These are phyloP conservation scores for Plebejus anna DNA, from an alignment of 2,888 invertebrate species.

Conservation along the genomic window DNA sequence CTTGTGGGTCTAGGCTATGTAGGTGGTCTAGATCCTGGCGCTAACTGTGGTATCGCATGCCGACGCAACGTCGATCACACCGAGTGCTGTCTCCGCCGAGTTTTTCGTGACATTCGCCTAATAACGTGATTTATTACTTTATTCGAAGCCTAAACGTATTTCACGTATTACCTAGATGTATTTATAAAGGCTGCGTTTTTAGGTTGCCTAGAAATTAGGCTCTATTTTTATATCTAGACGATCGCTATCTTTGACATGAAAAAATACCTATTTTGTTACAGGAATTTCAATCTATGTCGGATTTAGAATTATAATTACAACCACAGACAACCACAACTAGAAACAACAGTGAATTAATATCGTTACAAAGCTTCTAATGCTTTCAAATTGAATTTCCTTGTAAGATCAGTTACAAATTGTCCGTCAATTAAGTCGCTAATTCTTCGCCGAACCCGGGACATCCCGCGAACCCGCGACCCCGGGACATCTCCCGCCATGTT, in stretches of 20 bases:
- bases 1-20: too few species aligned
- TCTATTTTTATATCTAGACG: not conserved
- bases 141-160: not conserved
- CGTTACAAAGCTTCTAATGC: not conserved
- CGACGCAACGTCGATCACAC: not conserved
- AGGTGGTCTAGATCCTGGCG: too few species aligned
- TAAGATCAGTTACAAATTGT: slow-evolving; percentile 12
- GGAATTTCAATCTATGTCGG: too few species aligned
- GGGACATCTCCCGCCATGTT: slow-evolving; percentile 6
- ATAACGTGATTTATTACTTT: slow-evolving; percentile 3
- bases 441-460: not conserved
- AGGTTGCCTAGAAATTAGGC: not conserved
- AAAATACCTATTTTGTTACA: not conserved
- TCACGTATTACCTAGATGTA: not conserved
- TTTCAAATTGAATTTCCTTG: slow-evolving; percentile 11
- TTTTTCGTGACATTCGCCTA: not conserved
- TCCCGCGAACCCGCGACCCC: not conserved
- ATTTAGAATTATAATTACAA: not conserved
- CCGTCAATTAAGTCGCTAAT: slow-evolving; percentile 6
- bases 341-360: not conserved
- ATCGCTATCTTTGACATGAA: not conserved
- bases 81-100: not conserved
- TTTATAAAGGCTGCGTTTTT: not conserved
- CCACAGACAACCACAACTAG: not conserved
- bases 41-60: not conserved